Evolutionary conservation across 2,888 invertebrate genomes (phyloP).

Genomic region (Hylaea fasciaria): DNA sequence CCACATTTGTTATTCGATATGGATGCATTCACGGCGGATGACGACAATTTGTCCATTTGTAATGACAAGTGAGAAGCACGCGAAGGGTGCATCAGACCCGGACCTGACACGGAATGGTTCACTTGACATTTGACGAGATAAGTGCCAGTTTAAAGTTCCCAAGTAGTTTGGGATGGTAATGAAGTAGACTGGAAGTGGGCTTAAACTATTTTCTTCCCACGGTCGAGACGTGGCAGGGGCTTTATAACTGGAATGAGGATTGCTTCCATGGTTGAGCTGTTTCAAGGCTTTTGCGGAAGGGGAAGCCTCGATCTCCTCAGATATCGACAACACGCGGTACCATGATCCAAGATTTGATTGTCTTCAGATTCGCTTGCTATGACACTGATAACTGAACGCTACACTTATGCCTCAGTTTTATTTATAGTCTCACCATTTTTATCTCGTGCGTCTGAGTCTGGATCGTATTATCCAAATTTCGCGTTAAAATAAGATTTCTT

Average conservation of each 20-base stretch:
- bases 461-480: background rate
- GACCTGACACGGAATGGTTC: slow-evolving; percentile 47
- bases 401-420: too few species aligned
- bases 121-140: slow-evolving; percentile 42
- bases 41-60: slow-evolving; percentile 59
- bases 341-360: too few species aligned
- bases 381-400: too few species aligned
- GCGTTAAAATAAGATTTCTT: background rate
- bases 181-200: slow-evolving; percentile 2
- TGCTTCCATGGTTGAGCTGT: background rate
- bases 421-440: too few species aligned
- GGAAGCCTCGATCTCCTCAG: too few species aligned
- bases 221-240: background rate
- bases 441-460: too few species aligned
- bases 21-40: slow-evolving; percentile 51
- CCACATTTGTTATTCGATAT: slow-evolving; percentile 38
- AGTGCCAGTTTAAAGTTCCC: slow-evolving; percentile 35
- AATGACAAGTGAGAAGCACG: slow-evolving; percentile 56
- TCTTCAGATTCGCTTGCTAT: too few species aligned
- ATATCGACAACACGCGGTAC: too few species aligned
- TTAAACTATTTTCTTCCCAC: slow-evolving; percentile 12
- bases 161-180: slow-evolving; percentile 13
- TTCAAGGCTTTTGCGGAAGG: too few species aligned
- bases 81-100: slow-evolving; percentile 49
- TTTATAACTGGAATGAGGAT: background rate